These are phyloP conservation scores for Setophaga petechia DNA, from an alignment of 2,113 vertebrate genomes.

Conservation along the genomic window DNA sequence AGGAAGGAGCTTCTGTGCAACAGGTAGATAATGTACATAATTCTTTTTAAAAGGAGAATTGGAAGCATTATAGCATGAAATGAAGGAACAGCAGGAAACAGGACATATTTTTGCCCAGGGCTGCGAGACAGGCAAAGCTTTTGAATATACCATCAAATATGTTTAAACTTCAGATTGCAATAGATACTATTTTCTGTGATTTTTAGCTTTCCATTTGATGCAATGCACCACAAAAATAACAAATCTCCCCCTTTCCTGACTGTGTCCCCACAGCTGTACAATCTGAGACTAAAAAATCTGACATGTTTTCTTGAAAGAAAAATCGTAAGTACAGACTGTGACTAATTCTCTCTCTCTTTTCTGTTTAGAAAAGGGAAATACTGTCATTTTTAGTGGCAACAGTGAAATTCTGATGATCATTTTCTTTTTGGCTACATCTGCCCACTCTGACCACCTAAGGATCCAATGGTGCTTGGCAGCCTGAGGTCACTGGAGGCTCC, in stretches of 20 bases:
- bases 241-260: not conserved
- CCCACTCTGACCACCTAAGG: not conserved
- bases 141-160: not conserved
- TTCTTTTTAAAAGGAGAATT: conserved; percentile 20
- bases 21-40: conserved; percentile 37
- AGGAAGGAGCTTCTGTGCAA: conserved; percentile 4
- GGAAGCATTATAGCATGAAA: conserved; percentile 58
- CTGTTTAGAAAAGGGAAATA: not conserved
- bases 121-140: conserved; percentile 11
- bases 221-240: not conserved
- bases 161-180: conserved; percentile 2
- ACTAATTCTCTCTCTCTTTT: not conserved
- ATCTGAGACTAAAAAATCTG: not conserved
- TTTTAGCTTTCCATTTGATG: not conserved
- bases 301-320: not conserved
- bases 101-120: conserved; percentile 21
- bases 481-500: not conserved
- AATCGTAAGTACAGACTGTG: not conserved
- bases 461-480: not conserved
- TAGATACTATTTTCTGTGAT: not conserved
- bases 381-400: not conserved
- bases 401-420: not conserved
- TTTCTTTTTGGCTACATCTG: not conserved
- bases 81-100: conserved; percentile 51
- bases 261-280: not conserved